Conservation (phyloP, 2,113 vertebrate genomes). For the Craseonycteris thonglongyai region DNA sequence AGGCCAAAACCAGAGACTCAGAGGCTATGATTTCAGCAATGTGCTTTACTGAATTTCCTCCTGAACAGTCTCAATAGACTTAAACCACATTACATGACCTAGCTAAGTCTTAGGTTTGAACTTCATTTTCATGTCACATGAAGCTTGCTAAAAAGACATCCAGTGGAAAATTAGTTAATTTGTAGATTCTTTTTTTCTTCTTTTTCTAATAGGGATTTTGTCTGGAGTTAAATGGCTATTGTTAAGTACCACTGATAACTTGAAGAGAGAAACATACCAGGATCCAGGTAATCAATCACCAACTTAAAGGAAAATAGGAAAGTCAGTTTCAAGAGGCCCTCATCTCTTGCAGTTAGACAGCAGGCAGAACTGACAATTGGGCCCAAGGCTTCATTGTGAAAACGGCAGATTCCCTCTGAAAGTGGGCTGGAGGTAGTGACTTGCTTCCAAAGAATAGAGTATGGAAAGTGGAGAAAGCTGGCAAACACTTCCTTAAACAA, state of each 20-base stretch:
- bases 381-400: background rate
- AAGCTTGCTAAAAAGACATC: background rate
- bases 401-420: background rate
- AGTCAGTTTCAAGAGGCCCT: background rate
- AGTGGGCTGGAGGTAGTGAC: background rate
- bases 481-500: background rate
- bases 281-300: background rate
- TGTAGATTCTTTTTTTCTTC: background rate
- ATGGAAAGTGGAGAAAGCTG: background rate
- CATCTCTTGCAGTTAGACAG: background rate
- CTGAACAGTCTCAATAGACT: background rate
- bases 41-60: background rate
- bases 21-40: background rate
- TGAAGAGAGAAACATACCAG: background rate
- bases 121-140: background rate
- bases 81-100: background rate
- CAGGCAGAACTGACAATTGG: background rate
- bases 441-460: background rate
- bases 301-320: background rate
- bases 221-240: background rate
- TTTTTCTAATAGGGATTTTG: background rate
- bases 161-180: background rate
- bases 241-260: background rate
- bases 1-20: background rate
- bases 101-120: background rate